A percentile compares a stretch with the other conserved stretches of the same genome.
Conservation (phyloP, 2,797 vertebrate species). For the Smutsia gigantea region DNA sequence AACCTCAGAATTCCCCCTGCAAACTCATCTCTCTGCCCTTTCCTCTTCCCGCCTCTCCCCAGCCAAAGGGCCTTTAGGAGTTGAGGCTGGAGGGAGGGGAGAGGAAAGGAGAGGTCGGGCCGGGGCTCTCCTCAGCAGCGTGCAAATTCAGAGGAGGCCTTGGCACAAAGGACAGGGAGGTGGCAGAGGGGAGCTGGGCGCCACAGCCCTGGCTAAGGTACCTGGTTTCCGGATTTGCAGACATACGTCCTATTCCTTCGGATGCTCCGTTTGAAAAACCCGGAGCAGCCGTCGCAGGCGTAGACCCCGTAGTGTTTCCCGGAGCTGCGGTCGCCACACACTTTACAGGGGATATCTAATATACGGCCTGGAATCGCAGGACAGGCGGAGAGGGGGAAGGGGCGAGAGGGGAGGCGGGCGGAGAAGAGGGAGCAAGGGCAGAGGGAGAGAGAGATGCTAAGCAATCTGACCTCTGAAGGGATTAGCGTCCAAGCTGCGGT, state of each 20-base stretch:
- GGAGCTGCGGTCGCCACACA: constrained; percentile 98
- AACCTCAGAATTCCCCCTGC: constrained; percentile 27
- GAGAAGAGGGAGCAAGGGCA: constrained; percentile 29
- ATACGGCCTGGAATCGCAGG: constrained; percentile 92
- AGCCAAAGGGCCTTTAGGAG: background rate
- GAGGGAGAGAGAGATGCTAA: constrained; percentile 79
- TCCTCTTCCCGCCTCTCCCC: background rate
- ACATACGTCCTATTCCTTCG: constrained; percentile 97
- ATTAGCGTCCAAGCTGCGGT: constrained; percentile 83
- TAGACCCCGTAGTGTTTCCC: constrained; percentile 99
- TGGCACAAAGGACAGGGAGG: background rate
- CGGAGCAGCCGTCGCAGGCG: constrained; percentile 98
- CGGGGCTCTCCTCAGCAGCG: background rate
- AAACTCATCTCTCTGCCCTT: background rate
- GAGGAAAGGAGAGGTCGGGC: background rate
- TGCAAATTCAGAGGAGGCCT: background rate
- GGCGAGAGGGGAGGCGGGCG: constrained; percentile 58
- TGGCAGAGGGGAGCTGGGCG: background rate
- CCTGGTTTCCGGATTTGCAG: constrained; percentile 99
- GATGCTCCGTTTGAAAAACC: constrained; percentile 99
- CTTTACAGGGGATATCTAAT: constrained; percentile 99
- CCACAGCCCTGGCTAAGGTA: constrained; percentile 77
- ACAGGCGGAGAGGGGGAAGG: constrained; percentile 5
- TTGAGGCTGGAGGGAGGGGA: background rate
- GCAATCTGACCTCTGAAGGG: constrained; percentile 84